Evolutionary conservation across 92 coral and sea anemone species (phyloP).

Genomic region (Zoanthus sansibaricus): DNA sequence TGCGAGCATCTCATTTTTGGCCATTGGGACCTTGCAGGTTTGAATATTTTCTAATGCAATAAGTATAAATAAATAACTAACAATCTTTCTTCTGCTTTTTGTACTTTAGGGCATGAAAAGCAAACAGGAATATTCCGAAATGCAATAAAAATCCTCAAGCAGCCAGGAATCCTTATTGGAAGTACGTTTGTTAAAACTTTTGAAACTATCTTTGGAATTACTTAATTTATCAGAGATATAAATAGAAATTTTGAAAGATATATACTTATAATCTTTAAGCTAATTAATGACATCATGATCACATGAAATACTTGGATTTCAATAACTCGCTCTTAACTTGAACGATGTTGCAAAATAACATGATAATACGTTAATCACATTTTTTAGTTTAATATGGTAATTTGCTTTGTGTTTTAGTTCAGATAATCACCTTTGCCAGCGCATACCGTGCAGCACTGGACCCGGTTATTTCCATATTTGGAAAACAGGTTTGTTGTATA

Average conservation of each 20-base stretch:
- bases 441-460: conserved; percentile 16
- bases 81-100: background rate
- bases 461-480: conserved; percentile 32
- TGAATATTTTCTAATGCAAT: too few relatives aligned
- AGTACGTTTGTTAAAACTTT: background rate
- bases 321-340: too few relatives aligned
- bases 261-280: too few relatives aligned
- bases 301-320: too few relatives aligned
- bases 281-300: too few relatives aligned
- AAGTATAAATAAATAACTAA: background rate
- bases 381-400: too few relatives aligned
- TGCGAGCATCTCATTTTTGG: too few relatives aligned
- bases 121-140: background rate
- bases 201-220: too few relatives aligned
- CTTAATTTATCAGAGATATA: too few relatives aligned
- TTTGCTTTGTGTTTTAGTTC: background rate
- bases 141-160: background rate
- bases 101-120: background rate
- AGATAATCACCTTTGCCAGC: background rate
- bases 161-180: background rate
- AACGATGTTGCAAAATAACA: too few relatives aligned
- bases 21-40: too few relatives aligned
- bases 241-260: too few relatives aligned
- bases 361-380: background rate
- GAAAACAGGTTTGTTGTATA: conserved; percentile 11